These are phyloP conservation scores for Notothenia rossii DNA, from an alignment of 2,113 vertebrate species.

Conservation along the genomic window DNA sequence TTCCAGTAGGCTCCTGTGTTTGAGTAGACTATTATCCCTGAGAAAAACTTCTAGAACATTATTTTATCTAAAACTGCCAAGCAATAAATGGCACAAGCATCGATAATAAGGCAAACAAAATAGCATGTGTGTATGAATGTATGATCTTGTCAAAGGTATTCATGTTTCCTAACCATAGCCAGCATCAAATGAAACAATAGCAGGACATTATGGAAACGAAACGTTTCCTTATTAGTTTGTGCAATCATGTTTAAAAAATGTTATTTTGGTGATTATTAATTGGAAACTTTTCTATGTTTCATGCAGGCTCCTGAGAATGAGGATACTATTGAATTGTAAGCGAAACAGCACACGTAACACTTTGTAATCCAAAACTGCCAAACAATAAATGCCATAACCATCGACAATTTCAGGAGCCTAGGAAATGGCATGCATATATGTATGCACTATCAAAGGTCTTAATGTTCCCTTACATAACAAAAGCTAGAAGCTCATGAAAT, in stretches of 20 bases:
- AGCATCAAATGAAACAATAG: neutral
- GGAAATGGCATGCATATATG: constrained; percentile 26
- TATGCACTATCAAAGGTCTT: neutral
- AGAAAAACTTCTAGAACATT: neutral
- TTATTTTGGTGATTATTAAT: neutral
- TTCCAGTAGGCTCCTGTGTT: neutral
- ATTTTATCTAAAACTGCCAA: no score
- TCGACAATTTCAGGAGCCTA: neutral
- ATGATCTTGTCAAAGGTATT: neutral
- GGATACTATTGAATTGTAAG: no score
- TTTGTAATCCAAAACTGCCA: constrained; percentile 12
- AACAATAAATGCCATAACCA: constrained; percentile 22
- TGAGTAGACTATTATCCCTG: no score
- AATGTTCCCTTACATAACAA: no score
- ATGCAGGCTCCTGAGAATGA: no score
- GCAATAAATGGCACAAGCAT: no score
- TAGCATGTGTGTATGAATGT: no score
- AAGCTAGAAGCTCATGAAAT: no score
- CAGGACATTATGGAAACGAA: neutral
- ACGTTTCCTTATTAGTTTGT: neutral
- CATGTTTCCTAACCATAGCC: neutral
- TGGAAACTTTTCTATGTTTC: constrained; percentile 13
- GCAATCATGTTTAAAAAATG: constrained; percentile 1
- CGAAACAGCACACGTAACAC: neutral
- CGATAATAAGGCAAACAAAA: no score